A percentile compares a stretch with the other conserved stretches of the same genome.
Evolutionary conservation across 2,888 invertebrate species (phyloP).

Genomic region (Pegoplata infirma): DNA sequence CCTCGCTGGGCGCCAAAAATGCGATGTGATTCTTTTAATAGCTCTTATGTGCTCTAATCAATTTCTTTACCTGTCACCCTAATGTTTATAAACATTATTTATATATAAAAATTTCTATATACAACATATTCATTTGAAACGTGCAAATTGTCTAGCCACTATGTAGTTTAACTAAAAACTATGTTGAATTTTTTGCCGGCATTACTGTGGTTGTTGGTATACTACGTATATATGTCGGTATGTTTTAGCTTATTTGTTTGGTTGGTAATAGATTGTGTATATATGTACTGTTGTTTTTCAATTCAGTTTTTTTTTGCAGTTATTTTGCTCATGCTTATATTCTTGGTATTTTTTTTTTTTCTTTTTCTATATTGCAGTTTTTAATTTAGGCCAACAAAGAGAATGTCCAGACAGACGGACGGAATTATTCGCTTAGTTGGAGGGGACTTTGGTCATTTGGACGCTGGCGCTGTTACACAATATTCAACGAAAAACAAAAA

Average conservation of each 20-base stretch:
- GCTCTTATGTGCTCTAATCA: too few relatives aligned
- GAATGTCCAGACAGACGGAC: constrained; percentile 52
- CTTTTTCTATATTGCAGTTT: constrained; percentile 32
- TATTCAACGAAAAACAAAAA: constrained; percentile 23
- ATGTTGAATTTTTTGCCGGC: constrained; percentile 15
- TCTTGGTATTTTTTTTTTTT: neutral
- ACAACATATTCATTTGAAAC: constrained; percentile 45
- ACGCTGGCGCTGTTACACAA: constrained; percentile 34
- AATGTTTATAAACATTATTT: neutral
- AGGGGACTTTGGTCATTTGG: constrained; percentile 2
- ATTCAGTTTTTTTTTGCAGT: neutral
- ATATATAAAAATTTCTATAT: constrained; percentile 11
- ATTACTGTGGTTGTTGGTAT: constrained; percentile 23
- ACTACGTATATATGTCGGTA: neutral
- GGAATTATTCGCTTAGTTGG: constrained; percentile 36
- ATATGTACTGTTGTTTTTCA: constrained; percentile 4
- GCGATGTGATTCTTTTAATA: too few relatives aligned
- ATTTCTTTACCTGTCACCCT: too few relatives aligned
- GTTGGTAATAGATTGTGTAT: constrained; percentile 16
- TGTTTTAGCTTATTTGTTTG: neutral
- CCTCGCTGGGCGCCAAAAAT: too few relatives aligned
- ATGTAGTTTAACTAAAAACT: constrained; percentile 29
- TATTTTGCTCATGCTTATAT: neutral
- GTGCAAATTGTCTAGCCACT: constrained; percentile 59
- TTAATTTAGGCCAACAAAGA: constrained; percentile 63